A percentile compares a stretch with the other conserved stretches of the same genome.
phyloP scores from a whole-genome alignment of 2,113 vertebrate genomes.

The Mobula hypostoma region DNA sequence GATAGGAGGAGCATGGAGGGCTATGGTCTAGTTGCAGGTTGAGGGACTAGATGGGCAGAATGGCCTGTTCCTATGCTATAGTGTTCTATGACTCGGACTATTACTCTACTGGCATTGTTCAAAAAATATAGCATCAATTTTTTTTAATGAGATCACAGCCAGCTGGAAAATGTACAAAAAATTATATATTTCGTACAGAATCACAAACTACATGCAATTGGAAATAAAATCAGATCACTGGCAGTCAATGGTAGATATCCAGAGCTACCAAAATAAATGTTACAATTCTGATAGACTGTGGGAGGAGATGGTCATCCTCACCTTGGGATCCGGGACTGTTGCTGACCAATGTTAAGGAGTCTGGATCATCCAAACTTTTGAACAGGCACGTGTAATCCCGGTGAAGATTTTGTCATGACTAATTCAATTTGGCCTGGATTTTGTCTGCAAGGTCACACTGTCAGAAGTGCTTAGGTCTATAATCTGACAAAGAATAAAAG shows the following conservation, averaged over 20 bases:
- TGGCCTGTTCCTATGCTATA: too few species aligned
- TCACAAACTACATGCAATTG: slow-evolving; percentile 31
- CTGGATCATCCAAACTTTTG: slow-evolving; percentile 38
- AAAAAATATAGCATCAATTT: neutral
- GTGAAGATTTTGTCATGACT: slow-evolving; percentile 37
- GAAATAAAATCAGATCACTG: slow-evolving; percentile 8
- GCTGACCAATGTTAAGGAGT: slow-evolving; percentile 37
- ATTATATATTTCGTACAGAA: neutral
- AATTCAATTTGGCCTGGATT: slow-evolving; percentile 38
- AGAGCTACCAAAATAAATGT: slow-evolving; percentile 22
- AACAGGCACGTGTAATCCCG: slow-evolving; percentile 36
- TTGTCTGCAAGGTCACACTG: slow-evolving; percentile 38
- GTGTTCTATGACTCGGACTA: neutral
- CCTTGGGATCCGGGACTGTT: slow-evolving; percentile 35
- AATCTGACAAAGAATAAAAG: slow-evolving; percentile 38
- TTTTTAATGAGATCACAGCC: slow-evolving; percentile 15
- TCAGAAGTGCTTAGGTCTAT: slow-evolving; percentile 36
- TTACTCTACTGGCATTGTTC: neutral
- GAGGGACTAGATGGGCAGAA: too few species aligned
- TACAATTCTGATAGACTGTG: slow-evolving; percentile 33
- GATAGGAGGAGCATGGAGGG: too few species aligned
- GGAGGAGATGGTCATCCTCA: slow-evolving; percentile 34
- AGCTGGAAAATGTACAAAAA: slow-evolving; percentile 12
- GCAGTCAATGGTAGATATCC: slow-evolving; percentile 22
- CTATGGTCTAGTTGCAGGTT: too few species aligned